Conservation (phyloP, 64 coral and sea anemone species). For the Pocillopora damicornis region DNA sequence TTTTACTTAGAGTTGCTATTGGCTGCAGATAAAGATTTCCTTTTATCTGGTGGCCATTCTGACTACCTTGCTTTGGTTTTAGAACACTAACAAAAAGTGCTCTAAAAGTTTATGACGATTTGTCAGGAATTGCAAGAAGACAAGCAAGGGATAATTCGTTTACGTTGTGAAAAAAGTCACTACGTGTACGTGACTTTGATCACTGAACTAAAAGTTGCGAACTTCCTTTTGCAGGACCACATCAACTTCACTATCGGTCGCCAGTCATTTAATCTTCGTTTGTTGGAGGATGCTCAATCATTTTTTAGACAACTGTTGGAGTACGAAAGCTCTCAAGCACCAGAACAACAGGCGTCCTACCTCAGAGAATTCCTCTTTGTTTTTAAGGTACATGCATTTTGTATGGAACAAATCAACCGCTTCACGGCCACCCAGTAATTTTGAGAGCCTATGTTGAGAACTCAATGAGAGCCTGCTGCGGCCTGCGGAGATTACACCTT, state of each 20-base stretch:
- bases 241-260: slow-evolving; percentile 96
- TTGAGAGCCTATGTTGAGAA: not conserved
- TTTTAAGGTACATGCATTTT: slow-evolving; percentile 70
- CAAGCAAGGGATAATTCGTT: no score
- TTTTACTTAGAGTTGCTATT: no score
- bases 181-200: not conserved
- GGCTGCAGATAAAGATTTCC: no score
- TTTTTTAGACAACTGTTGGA: slow-evolving; percentile 86
- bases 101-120: no score
- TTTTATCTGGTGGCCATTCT: no score
- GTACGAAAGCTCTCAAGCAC: slow-evolving; percentile 81
- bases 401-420: not conserved
- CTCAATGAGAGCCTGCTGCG: no score
- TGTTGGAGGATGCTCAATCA: slow-evolving; percentile 80
- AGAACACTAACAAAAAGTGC: no score
- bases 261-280: slow-evolving; percentile 92
- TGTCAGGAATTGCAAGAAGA: no score
- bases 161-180: no score
- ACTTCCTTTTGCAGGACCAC: slow-evolving; percentile 62
- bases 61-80: no score
- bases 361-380: slow-evolving; percentile 96
- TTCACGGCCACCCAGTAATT: not conserved
- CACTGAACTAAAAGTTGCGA: not conserved
- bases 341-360: slow-evolving; percentile 95
- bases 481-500: no score